Conservation (phyloP, 1,140 invertebrate genomes). For the Lepidostoma basale region DNA sequence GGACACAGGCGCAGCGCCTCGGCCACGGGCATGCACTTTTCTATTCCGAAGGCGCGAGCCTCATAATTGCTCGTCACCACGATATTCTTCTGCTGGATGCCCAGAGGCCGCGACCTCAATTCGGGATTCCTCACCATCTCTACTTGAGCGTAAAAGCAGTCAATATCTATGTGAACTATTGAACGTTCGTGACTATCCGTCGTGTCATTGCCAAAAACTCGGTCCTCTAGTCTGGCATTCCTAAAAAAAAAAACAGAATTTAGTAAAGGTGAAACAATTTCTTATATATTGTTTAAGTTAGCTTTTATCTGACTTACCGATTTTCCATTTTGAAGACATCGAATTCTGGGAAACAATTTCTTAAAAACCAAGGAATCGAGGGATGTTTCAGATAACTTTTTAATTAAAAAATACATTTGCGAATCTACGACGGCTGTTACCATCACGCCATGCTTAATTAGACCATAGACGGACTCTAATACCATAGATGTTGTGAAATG, state of each 20-base stretch:
- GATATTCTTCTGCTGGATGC: constrained; percentile 79
- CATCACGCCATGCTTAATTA: constrained; percentile 30
- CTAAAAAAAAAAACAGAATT: constrained; percentile 14
- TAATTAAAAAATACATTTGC: constrained; percentile 18
- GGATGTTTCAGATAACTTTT: not conserved
- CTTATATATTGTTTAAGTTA: not conserved
- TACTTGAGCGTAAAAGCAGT: constrained; percentile 85
- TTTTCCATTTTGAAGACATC: constrained; percentile 37
- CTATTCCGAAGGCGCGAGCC: constrained; percentile 72
- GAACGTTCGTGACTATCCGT: constrained; percentile 62
- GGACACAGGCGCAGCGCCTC: constrained; percentile 74
- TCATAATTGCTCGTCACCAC: constrained; percentile 83
- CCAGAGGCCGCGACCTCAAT: constrained; percentile 68
- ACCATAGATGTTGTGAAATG: no score
- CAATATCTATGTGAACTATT: constrained; percentile 78
- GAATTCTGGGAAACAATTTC: constrained; percentile 19
- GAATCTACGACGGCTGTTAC: constrained; percentile 12
- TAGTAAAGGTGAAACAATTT: not conserved
- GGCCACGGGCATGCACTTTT: constrained; percentile 73
- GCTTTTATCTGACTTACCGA: constrained; percentile 2
- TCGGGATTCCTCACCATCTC: constrained; percentile 75
- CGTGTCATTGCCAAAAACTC: constrained; percentile 25
- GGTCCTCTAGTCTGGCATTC: constrained; percentile 23
- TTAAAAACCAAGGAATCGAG: constrained; percentile 16
- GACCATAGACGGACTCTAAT: constrained; percentile 22